Evolutionary conservation across 1,140 invertebrate species (phyloP).

Genomic region (Caenorhabditis brenneri): DNA sequence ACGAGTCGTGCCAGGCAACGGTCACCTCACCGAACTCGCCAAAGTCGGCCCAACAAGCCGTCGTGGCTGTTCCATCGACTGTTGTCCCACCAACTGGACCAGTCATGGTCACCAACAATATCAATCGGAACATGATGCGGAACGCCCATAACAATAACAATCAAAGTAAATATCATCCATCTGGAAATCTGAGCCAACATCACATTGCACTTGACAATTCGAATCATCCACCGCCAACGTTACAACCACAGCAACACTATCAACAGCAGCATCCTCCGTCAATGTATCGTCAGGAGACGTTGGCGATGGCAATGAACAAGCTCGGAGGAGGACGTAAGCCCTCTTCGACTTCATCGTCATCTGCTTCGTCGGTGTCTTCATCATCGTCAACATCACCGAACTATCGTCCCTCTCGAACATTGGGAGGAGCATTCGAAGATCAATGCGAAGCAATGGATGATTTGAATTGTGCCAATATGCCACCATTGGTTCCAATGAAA

Average conservation of each 20-base stretch:
- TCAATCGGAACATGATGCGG: background rate
- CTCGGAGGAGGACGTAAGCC: background rate
- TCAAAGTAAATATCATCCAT: background rate
- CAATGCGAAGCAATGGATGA: constrained; percentile 1
- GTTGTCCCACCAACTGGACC: background rate
- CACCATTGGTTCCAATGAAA: constrained; percentile 26
- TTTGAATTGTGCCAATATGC: constrained; percentile 1
- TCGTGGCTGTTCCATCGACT: background rate
- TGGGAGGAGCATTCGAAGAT: constrained; percentile 12
- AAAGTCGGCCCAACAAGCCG: background rate
- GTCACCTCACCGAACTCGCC: background rate
- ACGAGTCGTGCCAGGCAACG: background rate
- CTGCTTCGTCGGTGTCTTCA: constrained; percentile 1
- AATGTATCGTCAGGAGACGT: constrained; percentile 1
- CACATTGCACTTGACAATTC: background rate
- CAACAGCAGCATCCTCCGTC: background rate
- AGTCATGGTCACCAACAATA: background rate
- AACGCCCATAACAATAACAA: background rate
- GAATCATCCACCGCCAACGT: constrained; percentile 26
- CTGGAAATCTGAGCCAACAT: background rate
- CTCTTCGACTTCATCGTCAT: background rate
- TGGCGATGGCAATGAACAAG: constrained; percentile 10
- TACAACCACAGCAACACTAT: constrained; percentile 8
- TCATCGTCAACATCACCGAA: background rate
- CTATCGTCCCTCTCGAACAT: constrained; percentile 11